phyloP scores from a whole-genome alignment of 2,797 vertebrate genomes.

The Diglossa cyanea region DNA sequence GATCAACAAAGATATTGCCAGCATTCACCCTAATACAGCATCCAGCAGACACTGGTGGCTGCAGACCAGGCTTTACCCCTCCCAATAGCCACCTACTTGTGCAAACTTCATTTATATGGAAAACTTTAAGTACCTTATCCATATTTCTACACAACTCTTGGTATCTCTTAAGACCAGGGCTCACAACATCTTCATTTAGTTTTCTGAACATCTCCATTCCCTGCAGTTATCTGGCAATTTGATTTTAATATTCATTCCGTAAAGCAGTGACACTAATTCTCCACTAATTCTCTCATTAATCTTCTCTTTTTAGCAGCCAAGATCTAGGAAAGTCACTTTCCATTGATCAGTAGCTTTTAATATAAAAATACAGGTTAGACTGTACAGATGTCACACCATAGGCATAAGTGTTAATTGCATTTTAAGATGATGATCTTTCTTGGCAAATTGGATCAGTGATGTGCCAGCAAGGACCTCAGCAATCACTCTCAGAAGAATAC shows the following conservation, averaged over 20 bases:
- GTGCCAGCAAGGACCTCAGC: background rate
- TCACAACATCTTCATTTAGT: background rate
- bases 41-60: background rate
- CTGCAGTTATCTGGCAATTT: constrained; percentile 37
- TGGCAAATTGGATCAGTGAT: background rate
- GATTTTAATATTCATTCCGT: constrained; percentile 23
- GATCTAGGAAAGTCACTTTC: constrained; percentile 21
- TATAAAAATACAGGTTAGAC: constrained; percentile 52
- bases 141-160: background rate
- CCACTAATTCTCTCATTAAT: constrained; percentile 48
- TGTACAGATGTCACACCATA: constrained; percentile 7
- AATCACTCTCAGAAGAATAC: background rate
- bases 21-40: background rate
- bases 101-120: background rate
- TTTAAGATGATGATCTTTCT: constrained; percentile 26
- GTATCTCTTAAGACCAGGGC: background rate
- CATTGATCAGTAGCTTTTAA: constrained; percentile 54
- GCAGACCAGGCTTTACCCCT: background rate
- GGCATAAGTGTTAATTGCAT: background rate
- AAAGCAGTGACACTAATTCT: constrained; percentile 39
- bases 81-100: background rate
- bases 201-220: background rate
- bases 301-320: constrained; percentile 23
- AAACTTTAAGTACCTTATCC: background rate
- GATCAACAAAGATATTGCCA: background rate